Evolutionary conservation across 2,888 invertebrate species (phyloP).

Genomic region (Phymatocera aterrima): DNA sequence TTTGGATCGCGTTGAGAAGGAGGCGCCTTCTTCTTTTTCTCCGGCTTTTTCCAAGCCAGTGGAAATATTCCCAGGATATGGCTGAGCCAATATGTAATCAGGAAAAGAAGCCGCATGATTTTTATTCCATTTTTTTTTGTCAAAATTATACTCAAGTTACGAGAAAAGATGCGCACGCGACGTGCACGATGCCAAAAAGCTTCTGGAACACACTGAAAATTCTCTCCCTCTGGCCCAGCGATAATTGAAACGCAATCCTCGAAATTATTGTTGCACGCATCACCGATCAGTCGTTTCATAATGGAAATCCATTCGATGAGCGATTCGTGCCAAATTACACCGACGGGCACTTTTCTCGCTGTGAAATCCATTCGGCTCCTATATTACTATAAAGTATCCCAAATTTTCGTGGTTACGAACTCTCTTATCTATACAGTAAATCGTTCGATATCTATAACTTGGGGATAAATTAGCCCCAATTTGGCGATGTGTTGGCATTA

Average conservation of each 20-base stretch:
- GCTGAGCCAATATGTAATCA: slow-evolving; percentile 2
- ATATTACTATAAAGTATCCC: too few species aligned
- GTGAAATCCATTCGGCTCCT: too few species aligned
- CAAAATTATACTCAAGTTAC: not conserved
- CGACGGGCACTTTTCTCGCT: too few species aligned
- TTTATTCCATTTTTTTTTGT: too few species aligned
- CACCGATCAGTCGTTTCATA: too few species aligned
- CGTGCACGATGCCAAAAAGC: not conserved
- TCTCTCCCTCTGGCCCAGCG: too few species aligned
- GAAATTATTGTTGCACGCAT: too few species aligned
- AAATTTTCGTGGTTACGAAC: too few species aligned
- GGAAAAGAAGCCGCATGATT: not conserved
- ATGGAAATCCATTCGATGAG: not conserved
- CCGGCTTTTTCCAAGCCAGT: not conserved
- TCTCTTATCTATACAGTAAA: not conserved
- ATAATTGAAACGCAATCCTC: too few species aligned
- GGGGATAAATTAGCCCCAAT: slow-evolving; percentile 28
- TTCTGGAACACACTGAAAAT: not conserved
- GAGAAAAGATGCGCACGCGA: not conserved
- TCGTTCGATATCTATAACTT: not conserved
- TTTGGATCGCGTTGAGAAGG: not conserved
- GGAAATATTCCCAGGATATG: slow-evolving; percentile 11
- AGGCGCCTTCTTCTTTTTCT: not conserved
- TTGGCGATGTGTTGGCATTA: slow-evolving; percentile 3
- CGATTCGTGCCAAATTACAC: not conserved